A percentile compares a stretch with the other conserved stretches of the same genome.
phyloP scores from a whole-genome alignment of 2,888 invertebrate genomes.

The Isotomurus palustris region DNA sequence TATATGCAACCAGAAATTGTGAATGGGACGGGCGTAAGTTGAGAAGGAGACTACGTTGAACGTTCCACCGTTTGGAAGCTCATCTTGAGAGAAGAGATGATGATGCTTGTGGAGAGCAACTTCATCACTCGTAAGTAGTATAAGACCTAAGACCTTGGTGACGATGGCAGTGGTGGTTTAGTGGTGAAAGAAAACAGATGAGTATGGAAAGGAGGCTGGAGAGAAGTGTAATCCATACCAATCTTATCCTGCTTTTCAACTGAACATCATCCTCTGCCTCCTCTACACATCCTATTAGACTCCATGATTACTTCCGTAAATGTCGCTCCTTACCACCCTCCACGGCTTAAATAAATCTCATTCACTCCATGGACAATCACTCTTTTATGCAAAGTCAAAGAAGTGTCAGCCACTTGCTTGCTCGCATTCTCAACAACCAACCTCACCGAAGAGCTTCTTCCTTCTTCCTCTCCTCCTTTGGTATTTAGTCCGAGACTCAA shows the following conservation, averaged over 20 bases:
- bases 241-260: slow-evolving; percentile 12
- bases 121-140: too few relatives aligned
- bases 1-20: too few relatives aligned
- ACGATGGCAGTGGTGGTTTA: not conserved
- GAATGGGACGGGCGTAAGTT: too few relatives aligned
- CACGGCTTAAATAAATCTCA: not conserved
- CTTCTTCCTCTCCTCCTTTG: not conserved
- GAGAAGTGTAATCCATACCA: slow-evolving; percentile 30
- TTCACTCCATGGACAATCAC: not conserved
- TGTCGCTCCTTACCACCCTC: not conserved
- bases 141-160: not conserved
- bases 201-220: not conserved
- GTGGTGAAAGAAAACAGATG: not conserved
- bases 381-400: not conserved
- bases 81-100: too few relatives aligned
- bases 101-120: too few relatives aligned
- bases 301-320: slow-evolving; percentile 6
- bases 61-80: too few relatives aligned
- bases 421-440: too few relatives aligned
- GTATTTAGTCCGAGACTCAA: too few relatives aligned
- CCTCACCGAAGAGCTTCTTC: too few relatives aligned
- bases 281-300: not conserved
- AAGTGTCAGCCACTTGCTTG: not conserved
- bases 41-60: too few relatives aligned
- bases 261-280: slow-evolving; percentile 3